Evolutionary conservation across 2,113 vertebrate genomes (phyloP).

Genomic region (Hymenochirus boettgeri): DNA sequence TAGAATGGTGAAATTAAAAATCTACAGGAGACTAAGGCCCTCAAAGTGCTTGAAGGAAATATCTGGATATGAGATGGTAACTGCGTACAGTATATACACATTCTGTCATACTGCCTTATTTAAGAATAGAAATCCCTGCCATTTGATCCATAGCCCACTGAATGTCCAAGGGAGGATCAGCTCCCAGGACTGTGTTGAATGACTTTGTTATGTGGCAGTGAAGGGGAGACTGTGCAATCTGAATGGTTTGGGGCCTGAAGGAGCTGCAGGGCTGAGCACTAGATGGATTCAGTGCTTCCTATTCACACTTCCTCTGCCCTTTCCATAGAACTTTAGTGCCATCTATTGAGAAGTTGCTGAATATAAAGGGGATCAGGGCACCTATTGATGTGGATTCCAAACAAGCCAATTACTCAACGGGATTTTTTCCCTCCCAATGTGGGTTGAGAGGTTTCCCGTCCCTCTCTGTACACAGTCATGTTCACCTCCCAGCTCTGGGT

Average conservation of each 20-base stretch:
- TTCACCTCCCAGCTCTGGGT: background rate
- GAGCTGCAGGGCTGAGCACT: background rate
- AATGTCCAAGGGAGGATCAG: background rate
- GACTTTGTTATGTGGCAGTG: conserved; percentile 11
- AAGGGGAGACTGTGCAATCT: background rate
- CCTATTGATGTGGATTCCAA: conserved; percentile 55
- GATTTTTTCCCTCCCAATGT: conserved; percentile 29
- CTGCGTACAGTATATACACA: too few relatives aligned
- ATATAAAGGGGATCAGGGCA: conserved; percentile 51
- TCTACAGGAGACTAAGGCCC: too few relatives aligned
- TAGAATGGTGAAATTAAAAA: too few relatives aligned
- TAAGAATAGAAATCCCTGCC: too few relatives aligned
- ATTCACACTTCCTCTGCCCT: conserved; percentile 63
- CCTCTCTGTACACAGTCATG: conserved; percentile 5
- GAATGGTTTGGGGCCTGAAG: background rate
- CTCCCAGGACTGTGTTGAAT: conserved; percentile 14
- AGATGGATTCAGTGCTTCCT: conserved; percentile 4
- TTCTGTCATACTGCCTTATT: too few relatives aligned
- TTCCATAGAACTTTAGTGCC: conserved; percentile 89
- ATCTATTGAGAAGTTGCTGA: conserved; percentile 84
- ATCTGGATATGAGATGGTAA: too few relatives aligned
- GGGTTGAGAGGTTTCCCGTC: conserved; percentile 15
- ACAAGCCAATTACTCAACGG: conserved; percentile 54
- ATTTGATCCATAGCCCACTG: conserved; percentile 14
- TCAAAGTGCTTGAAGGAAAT: too few relatives aligned